Evolutionary conservation across 92 coral and sea anemone genomes (phyloP), one percentile per base, ranked within the genome.

Genomic region (Epizoanthus stellaris): DNA sequence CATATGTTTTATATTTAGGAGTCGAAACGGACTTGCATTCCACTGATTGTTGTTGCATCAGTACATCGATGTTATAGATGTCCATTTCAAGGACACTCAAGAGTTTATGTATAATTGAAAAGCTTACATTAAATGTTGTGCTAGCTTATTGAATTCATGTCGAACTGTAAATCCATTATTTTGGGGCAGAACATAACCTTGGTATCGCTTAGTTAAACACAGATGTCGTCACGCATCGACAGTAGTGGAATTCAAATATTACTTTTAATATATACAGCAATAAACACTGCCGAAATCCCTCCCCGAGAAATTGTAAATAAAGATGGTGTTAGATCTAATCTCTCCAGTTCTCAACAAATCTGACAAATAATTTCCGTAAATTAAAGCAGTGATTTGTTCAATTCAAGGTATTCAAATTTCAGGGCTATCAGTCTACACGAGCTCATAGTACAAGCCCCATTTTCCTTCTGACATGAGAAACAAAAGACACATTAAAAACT

Each of bases 401-500:
- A 39, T n/a, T n/a, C n/a, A n/a, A n/a, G 15, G 58, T 34, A 42
- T 20, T 39, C 14, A 49, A 49, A 13, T 30, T 30, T 30, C 34
- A 30, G 1, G 34, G 34, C 34, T 30, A 49, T 2, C 11, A 49
- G 0, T 49, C 56, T 17, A 63, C 83, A 10, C 83, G 34, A 43
- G 45, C 30, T 20, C 72, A 79, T 9, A 79, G 39, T 12, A 23
- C 58, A 45, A 73, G 34, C 19, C 61, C 61, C 43, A 42, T 42
- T 63, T 79, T 38, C 54, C 6, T n/a, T 23, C 72, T 19, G 83
- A 62, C 83, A 17, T 63, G 72, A 79, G 56, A 79, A 67, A 62
- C 70, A 79, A 79, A 79, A 58, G 61, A 70, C 72, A 79, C 59
- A 79, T 79, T 79, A 79, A 63, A 63, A 63, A 42, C 83, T 63